Base-by-base conservation (phyloP, 2,888 invertebrate genomes). In the Ormia ochracea region DNA sequence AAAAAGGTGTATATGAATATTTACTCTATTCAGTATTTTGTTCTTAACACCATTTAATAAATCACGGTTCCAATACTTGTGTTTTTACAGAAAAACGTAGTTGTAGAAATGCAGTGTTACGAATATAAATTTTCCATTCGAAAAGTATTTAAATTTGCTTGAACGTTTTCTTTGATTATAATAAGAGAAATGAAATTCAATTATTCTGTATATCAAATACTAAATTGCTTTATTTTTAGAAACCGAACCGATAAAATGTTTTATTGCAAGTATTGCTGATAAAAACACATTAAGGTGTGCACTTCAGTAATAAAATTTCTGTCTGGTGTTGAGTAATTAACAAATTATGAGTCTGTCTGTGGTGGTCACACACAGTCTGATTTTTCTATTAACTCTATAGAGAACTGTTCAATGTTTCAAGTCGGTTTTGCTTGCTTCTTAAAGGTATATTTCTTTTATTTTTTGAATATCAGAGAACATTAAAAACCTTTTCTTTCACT, bases 1-100 rank as follows among this genome's bases (percentile, higher is more conserved):
- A n/a, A n/a, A n/a, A n/a, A n/a, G n/a, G n/a, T n/a, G n/a, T n/a
- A 1, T n/a, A 19, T 72, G 52, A 61, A 54, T 52, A 61, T 33
- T 33, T 61, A 23, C 52, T 50, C 31, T 52, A 43, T 52, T 41
- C 21, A 43, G 14, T 26, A 23, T 61, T 72, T 72, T 72, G 50
- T 52, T 61, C 50, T 43, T 41, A 23, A 52, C 12, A 17, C 36
- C 69, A 19, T 33, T 48, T 48, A 72, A 72, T 72, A 10, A 33
- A 70, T 70, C 59, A 38, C 12, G 12, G 36, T 56, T 43, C 43
- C 33, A 66, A 12, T 36, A 33, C 10, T 4, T 36, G 26, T 26
- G n/a, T 38, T 65, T 65, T 65, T 19, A 17, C n/a, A 48, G 17
- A 38, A 17, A 33, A 4, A 36, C 28, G 21, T 52, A 33, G 41